Percentiles rank a stretch among this genome's conserved stretches.
Evolutionary conservation across 2,797 vertebrate species (phyloP).

Genomic region (Chaenodraco wilsoni): DNA sequence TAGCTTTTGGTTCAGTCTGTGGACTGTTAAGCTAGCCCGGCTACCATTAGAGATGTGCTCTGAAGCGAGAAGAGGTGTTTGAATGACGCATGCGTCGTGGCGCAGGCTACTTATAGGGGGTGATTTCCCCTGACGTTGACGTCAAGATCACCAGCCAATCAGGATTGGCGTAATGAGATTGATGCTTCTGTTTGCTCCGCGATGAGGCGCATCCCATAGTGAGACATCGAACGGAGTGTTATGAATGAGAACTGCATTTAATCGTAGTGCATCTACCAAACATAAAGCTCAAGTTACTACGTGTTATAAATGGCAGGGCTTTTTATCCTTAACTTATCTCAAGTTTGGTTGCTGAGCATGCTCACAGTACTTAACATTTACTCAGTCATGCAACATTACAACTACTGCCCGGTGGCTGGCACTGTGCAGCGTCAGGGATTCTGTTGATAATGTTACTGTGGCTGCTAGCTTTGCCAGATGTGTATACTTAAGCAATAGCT

Average conservation of each 20-base stretch:
- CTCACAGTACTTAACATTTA: slow-evolving; percentile 45
- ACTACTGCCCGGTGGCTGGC: slow-evolving; percentile 26
- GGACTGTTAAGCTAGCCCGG: too few relatives aligned
- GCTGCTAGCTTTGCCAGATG: slow-evolving; percentile 46
- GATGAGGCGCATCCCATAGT: too few relatives aligned
- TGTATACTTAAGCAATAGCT: slow-evolving; percentile 23
- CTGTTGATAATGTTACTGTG: slow-evolving; percentile 21
- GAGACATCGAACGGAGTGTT: too few relatives aligned
- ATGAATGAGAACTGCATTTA: slow-evolving; percentile 24
- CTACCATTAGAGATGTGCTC: too few relatives aligned
- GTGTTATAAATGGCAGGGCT: slow-evolving; percentile 44
- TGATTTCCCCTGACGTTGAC: too few relatives aligned
- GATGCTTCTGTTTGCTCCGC: too few relatives aligned
- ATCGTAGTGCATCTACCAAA: slow-evolving; percentile 26
- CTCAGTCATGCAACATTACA: slow-evolving; percentile 26
- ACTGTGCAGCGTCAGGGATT: slow-evolving; percentile 39
- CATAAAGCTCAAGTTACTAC: slow-evolving; percentile 54
- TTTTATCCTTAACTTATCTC: slow-evolving; percentile 48
- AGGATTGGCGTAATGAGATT: too few relatives aligned
- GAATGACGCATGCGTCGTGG: too few relatives aligned
- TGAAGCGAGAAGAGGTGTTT: too few relatives aligned
- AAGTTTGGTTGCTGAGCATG: slow-evolving; percentile 40
- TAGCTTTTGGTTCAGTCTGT: too few relatives aligned
- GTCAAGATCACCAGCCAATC: too few relatives aligned
- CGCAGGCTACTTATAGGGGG: too few relatives aligned